phyloP scores from a whole-genome alignment of 2,888 invertebrate species.

The Diachrysia chrysitis region DNA sequence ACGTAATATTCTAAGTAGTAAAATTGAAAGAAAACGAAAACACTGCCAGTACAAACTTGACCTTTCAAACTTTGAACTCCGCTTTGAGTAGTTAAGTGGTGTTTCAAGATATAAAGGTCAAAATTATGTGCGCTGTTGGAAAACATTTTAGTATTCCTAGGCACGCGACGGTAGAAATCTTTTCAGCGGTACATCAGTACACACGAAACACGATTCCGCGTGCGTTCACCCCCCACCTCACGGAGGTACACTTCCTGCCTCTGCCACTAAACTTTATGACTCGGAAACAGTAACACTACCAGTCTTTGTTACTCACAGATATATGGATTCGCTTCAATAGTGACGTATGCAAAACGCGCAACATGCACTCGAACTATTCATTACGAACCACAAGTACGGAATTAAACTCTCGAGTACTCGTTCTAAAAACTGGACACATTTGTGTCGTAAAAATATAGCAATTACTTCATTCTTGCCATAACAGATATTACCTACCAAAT shows the following conservation, averaged over 20 bases:
- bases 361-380: constrained; percentile 20
- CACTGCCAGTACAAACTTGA: constrained; percentile 5
- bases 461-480: constrained; percentile 10
- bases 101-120: constrained; percentile 38
- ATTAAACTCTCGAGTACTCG: constrained; percentile 15
- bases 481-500: not conserved
- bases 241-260: constrained; percentile 47
- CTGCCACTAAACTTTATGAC: constrained; percentile 60
- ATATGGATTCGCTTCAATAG: constrained; percentile 49
- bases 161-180: constrained; percentile 22
- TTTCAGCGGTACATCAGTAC: constrained; percentile 25
- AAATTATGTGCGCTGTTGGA: constrained; percentile 16
- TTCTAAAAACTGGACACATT: constrained; percentile 7
- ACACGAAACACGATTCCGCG: constrained; percentile 16
- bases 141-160: constrained; percentile 31
- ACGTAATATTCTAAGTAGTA: not conserved
- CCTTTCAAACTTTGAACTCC: constrained; percentile 21
- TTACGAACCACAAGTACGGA: constrained; percentile 3
- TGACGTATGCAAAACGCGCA: constrained; percentile 34
- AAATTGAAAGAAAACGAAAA: constrained; percentile 13
- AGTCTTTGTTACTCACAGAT: constrained; percentile 42
- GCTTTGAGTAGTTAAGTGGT: constrained; percentile 8
- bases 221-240: constrained; percentile 23
- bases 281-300: constrained; percentile 61
- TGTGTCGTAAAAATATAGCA: constrained; percentile 11